These are phyloP conservation scores for Trogon surrucura DNA, from an alignment of 2,113 vertebrate genomes.

Conservation along the genomic window DNA sequence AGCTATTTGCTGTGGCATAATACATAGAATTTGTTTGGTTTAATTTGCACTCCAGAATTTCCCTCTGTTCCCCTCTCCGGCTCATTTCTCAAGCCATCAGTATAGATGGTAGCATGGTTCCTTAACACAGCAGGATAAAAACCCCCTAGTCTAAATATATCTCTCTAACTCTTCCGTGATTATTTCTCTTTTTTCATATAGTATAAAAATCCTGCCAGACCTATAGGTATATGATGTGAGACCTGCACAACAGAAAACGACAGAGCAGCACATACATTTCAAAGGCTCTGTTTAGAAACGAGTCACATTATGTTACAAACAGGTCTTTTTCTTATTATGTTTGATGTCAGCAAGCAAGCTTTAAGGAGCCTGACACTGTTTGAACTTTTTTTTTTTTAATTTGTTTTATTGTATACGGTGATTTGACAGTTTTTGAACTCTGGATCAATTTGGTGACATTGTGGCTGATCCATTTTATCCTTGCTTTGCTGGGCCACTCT, in stretches of 20 bases:
- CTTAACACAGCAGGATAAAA: conserved; percentile 36
- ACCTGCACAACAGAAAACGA: conserved; percentile 9
- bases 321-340: conserved; percentile 35
- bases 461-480: conserved; percentile 73
- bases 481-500: conserved; percentile 70
- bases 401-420: conserved; percentile 63
- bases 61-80: neutral
- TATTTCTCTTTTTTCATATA: conserved; percentile 13
- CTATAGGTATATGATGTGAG: neutral
- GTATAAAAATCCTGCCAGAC: conserved; percentile 15
- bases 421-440: conserved; percentile 73
- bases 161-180: neutral
- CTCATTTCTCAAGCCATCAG: conserved; percentile 43
- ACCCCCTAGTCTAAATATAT: neutral
- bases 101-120: conserved; percentile 5
- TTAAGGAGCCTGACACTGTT: conserved; percentile 47
- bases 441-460: conserved; percentile 71
- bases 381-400: conserved; percentile 57
- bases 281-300: conserved; percentile 49
- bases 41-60: conserved; percentile 25
- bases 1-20: conserved; percentile 15
- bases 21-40: conserved; percentile 17
- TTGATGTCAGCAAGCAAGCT: conserved; percentile 39
- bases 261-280: conserved; percentile 29
- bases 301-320: conserved; percentile 61